Evolutionary conservation across 2,888 invertebrate genomes (phyloP).

Genomic region (Phengaris arion): DNA sequence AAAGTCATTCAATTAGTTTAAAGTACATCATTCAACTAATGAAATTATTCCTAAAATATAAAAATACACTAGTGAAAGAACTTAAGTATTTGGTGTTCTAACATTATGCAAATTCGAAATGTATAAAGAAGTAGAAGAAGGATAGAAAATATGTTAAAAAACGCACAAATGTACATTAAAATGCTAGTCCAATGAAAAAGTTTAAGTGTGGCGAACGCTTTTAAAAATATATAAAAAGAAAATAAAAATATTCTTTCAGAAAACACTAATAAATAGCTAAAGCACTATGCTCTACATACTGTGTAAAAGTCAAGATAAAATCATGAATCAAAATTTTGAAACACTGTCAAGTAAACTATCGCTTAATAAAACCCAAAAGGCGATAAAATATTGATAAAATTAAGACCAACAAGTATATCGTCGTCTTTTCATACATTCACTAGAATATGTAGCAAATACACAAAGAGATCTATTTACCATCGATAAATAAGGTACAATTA

Average conservation of each 20-base stretch:
- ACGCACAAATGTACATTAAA: neutral
- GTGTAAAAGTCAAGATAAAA: constrained; percentile 1
- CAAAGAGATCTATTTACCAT: constrained; percentile 14
- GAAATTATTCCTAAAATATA: neutral
- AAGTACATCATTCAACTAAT: constrained; percentile 11
- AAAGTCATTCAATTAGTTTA: constrained; percentile 6
- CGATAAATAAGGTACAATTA: neutral
- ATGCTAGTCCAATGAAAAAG: neutral
- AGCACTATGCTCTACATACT: neutral
- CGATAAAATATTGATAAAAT: neutral
- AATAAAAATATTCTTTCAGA: neutral
- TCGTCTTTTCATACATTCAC: constrained; percentile 10
- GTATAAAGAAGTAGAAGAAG: neutral
- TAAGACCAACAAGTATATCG: constrained; percentile 3
- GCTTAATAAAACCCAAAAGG: neutral
- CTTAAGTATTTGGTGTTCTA: constrained; percentile 12
- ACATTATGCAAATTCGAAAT: constrained; percentile 5
- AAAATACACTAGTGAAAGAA: neutral
- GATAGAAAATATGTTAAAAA: neutral
- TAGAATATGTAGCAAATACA: constrained; percentile 13
- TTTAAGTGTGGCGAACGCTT: neutral
- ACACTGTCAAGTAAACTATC: constrained; percentile 27
- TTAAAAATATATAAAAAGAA: neutral
- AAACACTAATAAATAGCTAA: neutral
- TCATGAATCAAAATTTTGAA: neutral